Conservation (phyloP, 1,140 invertebrate species). For the Ruditapes philippinarum region DNA sequence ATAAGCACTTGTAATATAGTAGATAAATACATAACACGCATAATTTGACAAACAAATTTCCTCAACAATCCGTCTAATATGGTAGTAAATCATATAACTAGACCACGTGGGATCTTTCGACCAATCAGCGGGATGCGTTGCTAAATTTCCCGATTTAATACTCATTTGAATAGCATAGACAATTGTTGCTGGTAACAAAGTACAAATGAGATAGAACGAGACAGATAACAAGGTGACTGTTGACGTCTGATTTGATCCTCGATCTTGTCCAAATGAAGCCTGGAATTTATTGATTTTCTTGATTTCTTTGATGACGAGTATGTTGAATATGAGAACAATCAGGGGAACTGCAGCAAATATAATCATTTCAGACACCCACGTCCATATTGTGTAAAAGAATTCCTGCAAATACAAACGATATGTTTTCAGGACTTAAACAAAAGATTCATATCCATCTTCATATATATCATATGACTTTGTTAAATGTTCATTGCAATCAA, state of each 20-base stretch:
- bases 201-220: conserved; percentile 82
- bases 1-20: conserved; percentile 79
- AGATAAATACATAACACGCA: conserved; percentile 83
- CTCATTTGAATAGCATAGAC: conserved; percentile 71
- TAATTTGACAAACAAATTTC: conserved; percentile 82
- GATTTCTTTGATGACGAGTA: conserved; percentile 77
- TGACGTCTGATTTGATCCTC: conserved; percentile 74
- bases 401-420: not conserved
- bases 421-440: too few species aligned
- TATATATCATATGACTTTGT: too few species aligned
- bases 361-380: conserved; percentile 76
- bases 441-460: too few species aligned
- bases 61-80: conserved; percentile 77
- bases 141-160: conserved; percentile 60
- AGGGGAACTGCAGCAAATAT: conserved; percentile 79
- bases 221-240: conserved; percentile 81
- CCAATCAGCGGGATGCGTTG: conserved; percentile 67
- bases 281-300: conserved; percentile 73
- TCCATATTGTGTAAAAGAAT: conserved; percentile 71
- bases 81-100: conserved; percentile 76
- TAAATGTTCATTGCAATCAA: too few species aligned
- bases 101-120: conserved; percentile 74
- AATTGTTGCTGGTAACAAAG: conserved; percentile 79
- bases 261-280: conserved; percentile 62
- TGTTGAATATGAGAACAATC: conserved; percentile 79